phyloP scores from a whole-genome alignment of 2,113 vertebrate species.

The Salminus brasiliensis region DNA sequence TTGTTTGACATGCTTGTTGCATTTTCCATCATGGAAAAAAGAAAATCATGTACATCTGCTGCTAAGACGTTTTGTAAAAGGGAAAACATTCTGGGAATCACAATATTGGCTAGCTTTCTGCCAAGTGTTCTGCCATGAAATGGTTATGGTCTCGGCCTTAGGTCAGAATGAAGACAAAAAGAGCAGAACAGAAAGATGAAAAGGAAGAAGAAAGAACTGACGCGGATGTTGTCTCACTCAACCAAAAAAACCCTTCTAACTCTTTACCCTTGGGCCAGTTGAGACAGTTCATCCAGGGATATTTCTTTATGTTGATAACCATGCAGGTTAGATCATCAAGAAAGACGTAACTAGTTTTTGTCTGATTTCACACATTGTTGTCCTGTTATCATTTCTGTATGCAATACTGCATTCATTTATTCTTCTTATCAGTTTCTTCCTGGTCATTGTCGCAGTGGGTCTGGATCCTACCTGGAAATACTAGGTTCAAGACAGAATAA shows the following conservation, averaged over 20 bases:
- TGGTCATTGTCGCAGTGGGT: too few species aligned
- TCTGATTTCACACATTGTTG: too few species aligned
- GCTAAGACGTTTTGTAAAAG: not conserved
- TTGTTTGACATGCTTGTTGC: conserved; percentile 23
- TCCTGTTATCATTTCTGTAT: too few species aligned
- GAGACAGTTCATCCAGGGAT: not conserved
- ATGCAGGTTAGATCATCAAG: too few species aligned
- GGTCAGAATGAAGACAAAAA: conserved; percentile 16
- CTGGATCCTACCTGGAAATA: too few species aligned
- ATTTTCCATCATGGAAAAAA: conserved; percentile 38
- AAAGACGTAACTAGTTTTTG: too few species aligned
- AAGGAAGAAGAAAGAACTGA: not conserved
- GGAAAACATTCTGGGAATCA: not conserved
- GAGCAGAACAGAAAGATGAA: not conserved
- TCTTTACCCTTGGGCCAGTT: too few species aligned
- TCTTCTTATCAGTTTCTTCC: too few species aligned
- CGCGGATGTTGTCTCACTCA: not conserved
- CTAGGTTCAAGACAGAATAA: too few species aligned
- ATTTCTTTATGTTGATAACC: not conserved
- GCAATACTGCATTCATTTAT: too few species aligned
- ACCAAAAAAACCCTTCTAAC: too few species aligned
- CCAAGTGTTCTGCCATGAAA: conserved; percentile 1
- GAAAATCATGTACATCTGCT: conserved; percentile 26
- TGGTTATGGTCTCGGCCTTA: not conserved
- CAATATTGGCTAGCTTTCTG: conserved; percentile 13